phyloP scores from a whole-genome alignment of 92 coral and sea anemone genomes.

The Parazoanthus swiftii region DNA sequence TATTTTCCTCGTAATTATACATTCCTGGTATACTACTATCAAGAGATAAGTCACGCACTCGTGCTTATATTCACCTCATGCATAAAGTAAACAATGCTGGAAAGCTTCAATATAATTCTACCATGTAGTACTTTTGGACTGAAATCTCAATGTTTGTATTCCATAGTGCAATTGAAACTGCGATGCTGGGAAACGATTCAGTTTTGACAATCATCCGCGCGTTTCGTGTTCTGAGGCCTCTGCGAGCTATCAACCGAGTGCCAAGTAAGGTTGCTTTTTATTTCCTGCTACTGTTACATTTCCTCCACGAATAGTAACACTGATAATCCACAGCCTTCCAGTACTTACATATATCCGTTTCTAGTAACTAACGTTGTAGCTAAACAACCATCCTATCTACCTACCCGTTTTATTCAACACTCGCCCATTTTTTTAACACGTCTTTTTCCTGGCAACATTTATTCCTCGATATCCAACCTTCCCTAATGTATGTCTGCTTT shows the following conservation, averaged over 20 bases:
- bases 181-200: constrained; percentile 59
- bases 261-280: constrained; percentile 74
- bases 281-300: neutral
- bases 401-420: neutral
- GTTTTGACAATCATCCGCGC: constrained; percentile 83
- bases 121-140: neutral
- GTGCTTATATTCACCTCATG: too few relatives aligned
- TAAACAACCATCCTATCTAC: too few relatives aligned
- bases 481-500: neutral
- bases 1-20: too few relatives aligned
- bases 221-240: constrained; percentile 93
- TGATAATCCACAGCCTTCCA: too few relatives aligned
- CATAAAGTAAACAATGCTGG: too few relatives aligned
- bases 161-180: constrained; percentile 78
- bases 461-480: neutral
- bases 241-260: constrained; percentile 96
- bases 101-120: too few relatives aligned
- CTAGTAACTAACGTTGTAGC: neutral
- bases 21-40: too few relatives aligned
- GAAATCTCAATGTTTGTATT: neutral
- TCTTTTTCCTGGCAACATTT: neutral
- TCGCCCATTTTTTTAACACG: neutral
- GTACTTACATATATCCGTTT: neutral
- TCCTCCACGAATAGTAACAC: neutral
- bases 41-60: too few relatives aligned